Percentiles rank a stretch among this genome's conserved stretches.
phyloP scores from a whole-genome alignment of 2,113 vertebrate genomes.

The Illadopsis cleaveri region DNA sequence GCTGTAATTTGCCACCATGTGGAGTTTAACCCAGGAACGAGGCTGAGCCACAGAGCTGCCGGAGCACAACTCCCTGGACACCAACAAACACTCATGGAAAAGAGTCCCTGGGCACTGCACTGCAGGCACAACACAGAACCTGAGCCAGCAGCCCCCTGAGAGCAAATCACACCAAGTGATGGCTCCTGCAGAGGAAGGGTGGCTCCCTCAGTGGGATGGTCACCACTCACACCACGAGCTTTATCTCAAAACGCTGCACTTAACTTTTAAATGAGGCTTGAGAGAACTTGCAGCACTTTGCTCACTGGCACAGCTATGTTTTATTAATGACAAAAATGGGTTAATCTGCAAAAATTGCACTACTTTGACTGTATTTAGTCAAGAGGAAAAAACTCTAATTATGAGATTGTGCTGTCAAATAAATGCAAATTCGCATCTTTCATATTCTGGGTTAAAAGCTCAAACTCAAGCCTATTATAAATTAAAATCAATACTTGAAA shows the following conservation, averaged over 20 bases:
- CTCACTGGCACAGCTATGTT: conserved; percentile 57
- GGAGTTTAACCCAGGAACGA: not conserved
- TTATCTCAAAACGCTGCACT: conserved; percentile 29
- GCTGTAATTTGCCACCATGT: not conserved
- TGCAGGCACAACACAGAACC: not conserved
- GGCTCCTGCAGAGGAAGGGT: conserved; percentile 15
- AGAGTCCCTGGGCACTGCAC: not conserved
- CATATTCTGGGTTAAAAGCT: conserved; percentile 68
- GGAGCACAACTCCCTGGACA: not conserved
- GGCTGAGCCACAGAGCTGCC: not conserved
- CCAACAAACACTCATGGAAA: not conserved
- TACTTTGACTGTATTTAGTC: conserved; percentile 70
- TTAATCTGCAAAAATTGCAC: conserved; percentile 71
- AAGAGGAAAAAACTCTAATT: conserved; percentile 73
- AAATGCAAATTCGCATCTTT: conserved; percentile 73
- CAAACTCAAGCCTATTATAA: conserved; percentile 41
- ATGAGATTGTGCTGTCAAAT: conserved; percentile 69
- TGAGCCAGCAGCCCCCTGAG: not conserved
- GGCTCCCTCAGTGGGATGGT: not conserved
- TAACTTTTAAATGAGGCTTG: conserved; percentile 63
- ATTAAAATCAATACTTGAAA: conserved; percentile 74
- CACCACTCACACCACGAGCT: conserved; percentile 45
- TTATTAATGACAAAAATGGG: conserved; percentile 66
- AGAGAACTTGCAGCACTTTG: conserved; percentile 53
- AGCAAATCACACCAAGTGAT: conserved; percentile 22